These are phyloP conservation scores for Spilogale gracilis DNA, from an alignment of 2,113 vertebrate species.

Conservation along the genomic window DNA sequence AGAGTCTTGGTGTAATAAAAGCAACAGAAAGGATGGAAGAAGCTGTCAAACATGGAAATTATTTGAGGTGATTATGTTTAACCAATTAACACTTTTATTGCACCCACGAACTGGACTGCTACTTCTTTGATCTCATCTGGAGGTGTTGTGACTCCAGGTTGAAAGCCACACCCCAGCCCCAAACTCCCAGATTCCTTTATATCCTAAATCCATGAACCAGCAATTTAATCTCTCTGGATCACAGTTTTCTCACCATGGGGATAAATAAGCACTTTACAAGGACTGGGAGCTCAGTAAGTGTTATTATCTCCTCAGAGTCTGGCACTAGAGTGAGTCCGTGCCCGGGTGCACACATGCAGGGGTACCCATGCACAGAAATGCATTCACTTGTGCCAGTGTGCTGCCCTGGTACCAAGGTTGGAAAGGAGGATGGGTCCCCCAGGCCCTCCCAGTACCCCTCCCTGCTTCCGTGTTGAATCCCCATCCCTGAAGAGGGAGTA, in stretches of 20 bases:
- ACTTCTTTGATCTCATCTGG: background rate
- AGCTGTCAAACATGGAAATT: background rate
- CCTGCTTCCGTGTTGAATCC: background rate
- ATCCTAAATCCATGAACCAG: slow-evolving; percentile 6
- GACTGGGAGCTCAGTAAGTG: background rate
- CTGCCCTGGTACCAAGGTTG: background rate
- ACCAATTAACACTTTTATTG: background rate
- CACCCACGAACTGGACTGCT: background rate
- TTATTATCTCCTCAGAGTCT: slow-evolving; percentile 40
- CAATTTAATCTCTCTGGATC: background rate
- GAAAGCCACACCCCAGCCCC: background rate
- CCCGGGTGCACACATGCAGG: background rate
- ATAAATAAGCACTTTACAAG: background rate
- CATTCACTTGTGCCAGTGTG: background rate
- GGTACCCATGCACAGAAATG: background rate
- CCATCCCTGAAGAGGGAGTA: background rate
- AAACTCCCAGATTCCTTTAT: background rate
- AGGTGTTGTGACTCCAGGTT: background rate
- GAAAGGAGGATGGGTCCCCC: background rate
- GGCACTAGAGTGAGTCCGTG: background rate
- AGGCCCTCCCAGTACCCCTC: background rate
- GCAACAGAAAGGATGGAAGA: background rate
- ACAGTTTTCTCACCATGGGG: background rate
- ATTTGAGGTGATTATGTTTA: background rate
- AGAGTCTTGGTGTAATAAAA: background rate